Percentiles rank a stretch among this genome's conserved stretches.
Evolutionary conservation across 2,888 invertebrate species (phyloP).

Genomic region (Oegoconia quadripuncta): DNA sequence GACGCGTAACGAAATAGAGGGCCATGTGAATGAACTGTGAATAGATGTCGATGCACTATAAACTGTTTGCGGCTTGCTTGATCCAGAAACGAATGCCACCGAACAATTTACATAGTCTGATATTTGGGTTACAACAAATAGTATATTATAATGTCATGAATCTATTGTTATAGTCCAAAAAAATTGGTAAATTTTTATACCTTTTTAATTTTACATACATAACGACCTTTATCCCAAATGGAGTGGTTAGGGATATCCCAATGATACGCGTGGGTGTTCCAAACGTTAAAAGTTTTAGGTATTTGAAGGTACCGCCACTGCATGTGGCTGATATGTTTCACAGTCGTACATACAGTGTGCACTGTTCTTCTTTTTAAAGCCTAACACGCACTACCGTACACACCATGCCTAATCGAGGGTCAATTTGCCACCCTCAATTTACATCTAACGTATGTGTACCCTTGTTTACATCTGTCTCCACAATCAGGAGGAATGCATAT

Average conservation of each 20-base stretch:
- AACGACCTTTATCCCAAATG: no score
- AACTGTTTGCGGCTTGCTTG: slow-evolving; percentile 31
- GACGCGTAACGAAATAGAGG: slow-evolving; percentile 1
- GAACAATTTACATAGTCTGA: slow-evolving; percentile 28
- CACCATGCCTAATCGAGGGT: slow-evolving; percentile 26
- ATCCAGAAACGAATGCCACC: slow-evolving; percentile 25
- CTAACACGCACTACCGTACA: slow-evolving; percentile 10
- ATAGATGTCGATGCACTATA: slow-evolving; percentile 35
- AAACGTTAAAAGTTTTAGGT: no score
- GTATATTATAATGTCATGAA: no score
- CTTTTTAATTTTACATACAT: no score
- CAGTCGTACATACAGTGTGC: background rate
- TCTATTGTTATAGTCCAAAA: no score
- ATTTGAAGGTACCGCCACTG: background rate
- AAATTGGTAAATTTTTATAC: no score
- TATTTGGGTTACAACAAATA: slow-evolving; percentile 4
- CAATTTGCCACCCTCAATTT: slow-evolving; percentile 20
- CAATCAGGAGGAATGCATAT: slow-evolving; percentile 35
- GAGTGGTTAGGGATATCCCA: no score
- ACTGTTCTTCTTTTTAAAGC: background rate
- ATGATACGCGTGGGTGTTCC: no score
- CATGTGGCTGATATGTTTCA: background rate
- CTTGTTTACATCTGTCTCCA: slow-evolving; percentile 34
- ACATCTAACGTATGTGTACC: slow-evolving; percentile 31
- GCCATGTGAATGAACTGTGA: slow-evolving; percentile 37